Evolutionary conservation across 2,888 invertebrate species (phyloP).

Genomic region (Scrobipalpa atriplicella): DNA sequence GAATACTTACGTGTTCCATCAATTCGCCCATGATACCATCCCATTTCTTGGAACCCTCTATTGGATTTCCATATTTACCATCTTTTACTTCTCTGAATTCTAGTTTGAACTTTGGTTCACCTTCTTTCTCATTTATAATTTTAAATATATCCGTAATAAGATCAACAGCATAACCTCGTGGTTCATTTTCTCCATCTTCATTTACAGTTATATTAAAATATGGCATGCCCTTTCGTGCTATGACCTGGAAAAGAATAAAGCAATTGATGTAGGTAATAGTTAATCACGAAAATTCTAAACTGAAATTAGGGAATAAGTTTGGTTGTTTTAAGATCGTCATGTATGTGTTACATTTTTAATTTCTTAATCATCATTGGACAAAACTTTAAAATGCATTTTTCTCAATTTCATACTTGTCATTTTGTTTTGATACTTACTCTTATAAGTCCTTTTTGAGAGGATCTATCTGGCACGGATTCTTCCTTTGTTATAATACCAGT

Average conservation of each 20-base stretch:
- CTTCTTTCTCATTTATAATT: neutral
- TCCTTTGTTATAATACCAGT: constrained; percentile 58
- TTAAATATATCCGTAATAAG: constrained; percentile 87
- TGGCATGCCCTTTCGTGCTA: constrained; percentile 63
- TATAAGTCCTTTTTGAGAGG: constrained; percentile 77
- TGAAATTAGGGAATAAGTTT: too few species aligned
- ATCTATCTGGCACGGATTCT: constrained; percentile 55
- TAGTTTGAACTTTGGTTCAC: constrained; percentile 60
- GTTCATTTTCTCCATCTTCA: constrained; percentile 63
- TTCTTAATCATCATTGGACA: too few species aligned
- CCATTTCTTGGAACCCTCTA: constrained; percentile 88
- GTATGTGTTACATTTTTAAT: too few species aligned
- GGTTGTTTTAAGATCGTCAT: too few species aligned
- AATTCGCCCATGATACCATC: constrained; percentile 89
- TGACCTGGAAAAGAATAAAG: constrained; percentile 80
- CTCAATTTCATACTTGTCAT: too few species aligned
- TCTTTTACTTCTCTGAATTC: constrained; percentile 86
- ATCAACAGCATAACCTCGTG: constrained; percentile 94
- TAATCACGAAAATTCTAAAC: too few species aligned
- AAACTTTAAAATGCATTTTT: too few species aligned
- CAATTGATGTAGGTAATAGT: too few species aligned
- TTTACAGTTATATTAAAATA: constrained; percentile 53
- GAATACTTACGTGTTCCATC: constrained; percentile 85
- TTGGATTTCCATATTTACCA: constrained; percentile 85
- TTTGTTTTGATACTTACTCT: constrained; percentile 70